Evolutionary conservation across 2,888 invertebrate genomes (phyloP).

Genomic region (Latheticus oryzae): DNA sequence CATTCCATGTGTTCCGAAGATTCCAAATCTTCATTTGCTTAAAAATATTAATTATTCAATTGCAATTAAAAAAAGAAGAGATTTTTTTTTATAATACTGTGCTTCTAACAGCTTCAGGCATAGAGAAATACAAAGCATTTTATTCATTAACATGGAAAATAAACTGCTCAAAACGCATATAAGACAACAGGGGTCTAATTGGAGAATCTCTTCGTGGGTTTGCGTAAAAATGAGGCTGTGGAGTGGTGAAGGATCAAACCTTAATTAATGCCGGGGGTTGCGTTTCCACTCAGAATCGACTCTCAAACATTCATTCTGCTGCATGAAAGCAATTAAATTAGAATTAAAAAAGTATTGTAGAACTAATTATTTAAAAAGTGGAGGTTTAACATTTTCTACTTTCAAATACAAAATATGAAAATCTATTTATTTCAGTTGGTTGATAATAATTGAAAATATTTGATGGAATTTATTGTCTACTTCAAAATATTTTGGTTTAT

Average conservation of each 20-base stretch:
- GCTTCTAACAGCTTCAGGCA: conserved; percentile 30
- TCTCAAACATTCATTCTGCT: conserved; percentile 37
- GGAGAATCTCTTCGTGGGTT: conserved; percentile 43
- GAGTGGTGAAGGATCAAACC: conserved; percentile 25
- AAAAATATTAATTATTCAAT: conserved; percentile 16
- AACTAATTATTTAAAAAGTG: conserved; percentile 21
- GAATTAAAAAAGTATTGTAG: conserved; percentile 29
- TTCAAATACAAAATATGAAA: too few species aligned
- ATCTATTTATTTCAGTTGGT: too few species aligned
- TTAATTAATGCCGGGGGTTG: conserved; percentile 48
- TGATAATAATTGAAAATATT: too few species aligned
- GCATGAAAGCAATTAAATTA: conserved; percentile 36
- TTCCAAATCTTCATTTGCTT: conserved; percentile 37
- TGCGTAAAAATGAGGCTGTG: conserved; percentile 32
- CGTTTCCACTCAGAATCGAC: conserved; percentile 14
- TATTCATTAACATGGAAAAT: conserved; percentile 48
- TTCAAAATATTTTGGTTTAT: too few species aligned
- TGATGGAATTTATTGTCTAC: too few species aligned
- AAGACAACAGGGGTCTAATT: conserved; percentile 51
- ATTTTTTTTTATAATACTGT: too few species aligned
- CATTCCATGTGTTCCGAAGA: conserved; percentile 26
- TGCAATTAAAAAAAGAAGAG: too few species aligned
- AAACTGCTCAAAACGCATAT: conserved; percentile 54
- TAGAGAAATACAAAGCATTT: conserved; percentile 45
- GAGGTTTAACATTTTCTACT: too few species aligned